phyloP scores from a whole-genome alignment of 1,140 invertebrate genomes.

The Drosophila sturtevanti region DNA sequence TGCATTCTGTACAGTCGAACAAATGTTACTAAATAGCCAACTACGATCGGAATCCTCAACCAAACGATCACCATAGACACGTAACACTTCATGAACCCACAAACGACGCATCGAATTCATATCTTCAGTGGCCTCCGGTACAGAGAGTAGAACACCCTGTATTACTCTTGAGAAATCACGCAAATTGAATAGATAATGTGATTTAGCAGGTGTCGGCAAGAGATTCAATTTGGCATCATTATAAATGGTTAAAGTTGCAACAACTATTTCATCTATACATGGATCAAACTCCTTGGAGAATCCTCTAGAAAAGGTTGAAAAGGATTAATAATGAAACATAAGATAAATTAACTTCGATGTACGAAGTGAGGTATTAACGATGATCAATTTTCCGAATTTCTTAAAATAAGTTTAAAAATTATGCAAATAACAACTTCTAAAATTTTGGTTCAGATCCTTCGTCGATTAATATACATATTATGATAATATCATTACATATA shows the following conservation, averaged over 20 bases:
- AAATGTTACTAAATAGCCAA: constrained; percentile 90
- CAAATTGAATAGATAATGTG: constrained; percentile 97
- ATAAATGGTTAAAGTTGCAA: constrained; percentile 93
- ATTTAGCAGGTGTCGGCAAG: constrained; percentile 94
- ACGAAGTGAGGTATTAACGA: too few relatives aligned
- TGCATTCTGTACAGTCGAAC: constrained; percentile 84
- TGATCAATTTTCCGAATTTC: too few relatives aligned
- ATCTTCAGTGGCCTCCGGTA: constrained; percentile 95
- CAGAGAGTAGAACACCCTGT: constrained; percentile 95
- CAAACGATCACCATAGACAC: constrained; percentile 97
- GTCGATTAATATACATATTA: too few relatives aligned
- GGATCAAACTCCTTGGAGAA: constrained; percentile 98
- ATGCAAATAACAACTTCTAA: too few relatives aligned
- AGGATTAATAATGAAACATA: neutral
- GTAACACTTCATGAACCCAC: constrained; percentile 96
- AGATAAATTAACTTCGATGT: neutral
- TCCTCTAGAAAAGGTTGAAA: constrained; percentile 85
- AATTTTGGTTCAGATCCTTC: too few relatives aligned
- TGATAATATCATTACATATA: too few relatives aligned
- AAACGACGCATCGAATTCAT: constrained; percentile 94
- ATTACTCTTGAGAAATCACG: constrained; percentile 97
- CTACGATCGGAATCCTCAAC: constrained; percentile 91
- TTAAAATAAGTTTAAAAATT: too few relatives aligned
- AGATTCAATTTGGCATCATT: constrained; percentile 92
- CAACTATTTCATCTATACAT: constrained; percentile 94